Evolutionary conservation across 92 coral and sea anemone genomes (phyloP).

Genomic region (Pocillopora grandis): DNA sequence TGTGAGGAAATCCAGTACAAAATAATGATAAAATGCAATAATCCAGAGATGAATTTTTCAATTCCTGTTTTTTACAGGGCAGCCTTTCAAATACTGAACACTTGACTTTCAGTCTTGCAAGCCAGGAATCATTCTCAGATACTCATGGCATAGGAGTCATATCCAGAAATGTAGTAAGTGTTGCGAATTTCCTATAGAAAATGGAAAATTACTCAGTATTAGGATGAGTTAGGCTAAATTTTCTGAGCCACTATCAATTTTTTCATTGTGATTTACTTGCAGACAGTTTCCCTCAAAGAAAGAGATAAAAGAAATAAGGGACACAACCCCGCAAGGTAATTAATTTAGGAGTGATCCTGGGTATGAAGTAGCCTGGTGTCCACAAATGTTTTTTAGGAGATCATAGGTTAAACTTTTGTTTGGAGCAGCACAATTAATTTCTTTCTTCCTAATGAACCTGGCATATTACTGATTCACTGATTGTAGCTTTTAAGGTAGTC

Average conservation of each 20-base stretch:
- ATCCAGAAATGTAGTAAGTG: slow-evolving; percentile 80
- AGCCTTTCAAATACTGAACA: slow-evolving; percentile 63
- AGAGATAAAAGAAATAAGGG: not conserved
- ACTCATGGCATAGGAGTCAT: slow-evolving; percentile 80
- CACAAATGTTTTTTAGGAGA: no score
- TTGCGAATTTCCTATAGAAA: no score
- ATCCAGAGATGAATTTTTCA: no score
- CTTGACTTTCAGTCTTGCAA: slow-evolving; percentile 69
- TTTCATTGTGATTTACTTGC: not conserved
- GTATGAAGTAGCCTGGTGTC: no score
- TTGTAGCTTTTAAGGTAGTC: no score
- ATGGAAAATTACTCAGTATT: not conserved
- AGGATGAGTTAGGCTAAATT: not conserved
- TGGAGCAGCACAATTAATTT: no score
- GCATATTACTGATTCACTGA: no score
- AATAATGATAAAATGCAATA: no score
- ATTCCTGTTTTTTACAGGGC: slow-evolving; percentile 35
- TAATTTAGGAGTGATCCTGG: not conserved
- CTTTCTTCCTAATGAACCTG: no score
- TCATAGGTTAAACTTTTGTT: no score
- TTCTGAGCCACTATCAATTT: not conserved
- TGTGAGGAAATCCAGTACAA: not conserved
- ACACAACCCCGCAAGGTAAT: not conserved
- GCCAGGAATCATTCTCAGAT: slow-evolving; percentile 55
- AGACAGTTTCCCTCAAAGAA: slow-evolving; percentile 42